Conservation (phyloP, 2,113 vertebrate genomes). For the Gobius niger region DNA sequence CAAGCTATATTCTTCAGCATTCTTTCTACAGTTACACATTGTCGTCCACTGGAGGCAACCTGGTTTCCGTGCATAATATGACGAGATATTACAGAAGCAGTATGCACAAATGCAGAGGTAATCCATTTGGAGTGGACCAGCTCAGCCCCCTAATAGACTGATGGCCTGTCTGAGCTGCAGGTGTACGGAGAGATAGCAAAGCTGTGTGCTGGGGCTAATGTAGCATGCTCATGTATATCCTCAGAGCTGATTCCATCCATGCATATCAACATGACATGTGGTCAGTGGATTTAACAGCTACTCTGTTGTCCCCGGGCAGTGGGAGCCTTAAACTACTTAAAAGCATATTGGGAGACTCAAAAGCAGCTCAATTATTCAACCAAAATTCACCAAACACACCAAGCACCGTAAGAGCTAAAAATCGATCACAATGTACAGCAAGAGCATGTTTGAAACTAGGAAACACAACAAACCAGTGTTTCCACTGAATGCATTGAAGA, state of each 20-base stretch:
- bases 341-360: neutral
- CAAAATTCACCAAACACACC: neutral
- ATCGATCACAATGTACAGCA: no score
- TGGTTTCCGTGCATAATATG: neutral
- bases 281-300: neutral
- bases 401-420: no score
- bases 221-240: constrained; percentile 1
- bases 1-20: neutral
- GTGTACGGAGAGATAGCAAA: neutral
- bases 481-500: no score
- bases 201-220: neutral
- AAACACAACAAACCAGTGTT: no score
- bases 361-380: neutral
- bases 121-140: neutral
- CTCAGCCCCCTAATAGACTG: constrained; percentile 5
- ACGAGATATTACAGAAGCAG: neutral
- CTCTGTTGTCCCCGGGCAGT: neutral
- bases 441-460: no score
- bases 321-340: neutral
- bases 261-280: neutral
- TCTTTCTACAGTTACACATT: neutral
- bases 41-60: neutral
- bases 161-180: constrained; percentile 8
- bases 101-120: constrained; percentile 9
- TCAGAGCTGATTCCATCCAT: neutral